Conservation (phyloP, 1,140 invertebrate genomes). For the Nymphalis io region DNA sequence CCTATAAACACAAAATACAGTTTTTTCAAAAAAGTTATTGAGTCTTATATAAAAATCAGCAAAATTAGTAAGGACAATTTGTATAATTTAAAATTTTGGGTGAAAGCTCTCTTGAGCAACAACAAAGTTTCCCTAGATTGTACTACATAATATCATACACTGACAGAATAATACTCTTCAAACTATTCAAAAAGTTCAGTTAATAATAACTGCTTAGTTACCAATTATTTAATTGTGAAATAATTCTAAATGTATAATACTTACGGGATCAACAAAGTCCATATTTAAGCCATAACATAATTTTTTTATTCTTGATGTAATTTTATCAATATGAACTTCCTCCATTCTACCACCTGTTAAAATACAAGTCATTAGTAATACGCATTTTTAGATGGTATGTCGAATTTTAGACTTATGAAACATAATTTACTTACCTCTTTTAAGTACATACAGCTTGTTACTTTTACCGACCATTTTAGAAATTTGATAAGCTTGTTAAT, state of each 20-base stretch:
- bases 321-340: slow-evolving; percentile 98
- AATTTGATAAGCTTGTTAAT: background rate
- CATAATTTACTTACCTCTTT: slow-evolving; percentile 55
- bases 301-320: slow-evolving; percentile 96
- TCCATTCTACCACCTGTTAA: slow-evolving; percentile 92
- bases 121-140: too few relatives aligned
- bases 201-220: too few relatives aligned
- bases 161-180: too few relatives aligned
- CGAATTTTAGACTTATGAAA: slow-evolving; percentile 1
- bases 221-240: background rate
- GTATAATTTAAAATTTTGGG: too few relatives aligned
- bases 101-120: too few relatives aligned
- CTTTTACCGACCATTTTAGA: slow-evolving; percentile 61
- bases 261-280: slow-evolving; percentile 98
- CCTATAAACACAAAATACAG: slow-evolving; percentile 73
- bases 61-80: too few relatives aligned
- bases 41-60: too few relatives aligned
- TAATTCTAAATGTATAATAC: slow-evolving; percentile 32
- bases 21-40: too few relatives aligned
- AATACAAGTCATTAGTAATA: background rate
- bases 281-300: slow-evolving; percentile 97
- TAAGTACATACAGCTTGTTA: slow-evolving; percentile 63
- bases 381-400: background rate
- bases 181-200: too few relatives aligned
- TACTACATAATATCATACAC: too few relatives aligned